Conservation (phyloP, 2,113 vertebrate species). For the Arenaria interpres region DNA sequence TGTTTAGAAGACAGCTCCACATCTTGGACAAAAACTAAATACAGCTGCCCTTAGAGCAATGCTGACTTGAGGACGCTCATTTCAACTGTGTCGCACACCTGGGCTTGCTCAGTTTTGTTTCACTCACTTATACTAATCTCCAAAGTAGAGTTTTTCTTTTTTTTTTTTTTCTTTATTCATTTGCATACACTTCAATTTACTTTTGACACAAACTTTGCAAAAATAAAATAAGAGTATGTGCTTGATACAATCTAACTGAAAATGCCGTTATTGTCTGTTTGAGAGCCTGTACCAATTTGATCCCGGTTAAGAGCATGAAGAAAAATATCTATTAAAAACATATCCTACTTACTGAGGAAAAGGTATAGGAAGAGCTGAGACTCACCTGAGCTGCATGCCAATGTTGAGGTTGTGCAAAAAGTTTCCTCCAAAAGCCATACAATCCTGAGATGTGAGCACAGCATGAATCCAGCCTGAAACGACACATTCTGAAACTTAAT, state of each 20-base stretch:
- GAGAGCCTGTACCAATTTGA: not conserved
- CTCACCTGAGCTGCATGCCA: conserved; percentile 99
- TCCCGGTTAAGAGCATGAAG: not conserved
- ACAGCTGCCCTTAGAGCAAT: conserved; percentile 41
- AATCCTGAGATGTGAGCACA: conserved; percentile 99
- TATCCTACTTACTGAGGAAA: not conserved
- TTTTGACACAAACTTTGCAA: conserved; percentile 26
- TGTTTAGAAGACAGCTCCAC: conserved; percentile 55
- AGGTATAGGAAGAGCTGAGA: not conserved
- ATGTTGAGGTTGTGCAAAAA: conserved; percentile 99
- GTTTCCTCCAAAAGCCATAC: conserved; percentile 99
- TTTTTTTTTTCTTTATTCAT: not conserved
- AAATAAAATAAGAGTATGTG: not conserved
- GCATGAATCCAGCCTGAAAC: conserved; percentile 96
- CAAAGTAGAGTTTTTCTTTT: not conserved
- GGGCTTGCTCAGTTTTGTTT: conserved; percentile 28
- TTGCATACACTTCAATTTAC: not conserved
- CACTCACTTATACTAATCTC: not conserved
- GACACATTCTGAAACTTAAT: not conserved
- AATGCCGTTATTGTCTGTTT: conserved; percentile 2
- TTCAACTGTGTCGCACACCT: not conserved
- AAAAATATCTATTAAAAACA: not conserved
- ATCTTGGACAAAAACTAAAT: conserved; percentile 48
- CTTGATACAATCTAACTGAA: conserved; percentile 21
- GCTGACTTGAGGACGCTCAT: not conserved